Base-by-base conservation (phyloP, 2,113 vertebrate species). In the Perca fluviatilis region DNA sequence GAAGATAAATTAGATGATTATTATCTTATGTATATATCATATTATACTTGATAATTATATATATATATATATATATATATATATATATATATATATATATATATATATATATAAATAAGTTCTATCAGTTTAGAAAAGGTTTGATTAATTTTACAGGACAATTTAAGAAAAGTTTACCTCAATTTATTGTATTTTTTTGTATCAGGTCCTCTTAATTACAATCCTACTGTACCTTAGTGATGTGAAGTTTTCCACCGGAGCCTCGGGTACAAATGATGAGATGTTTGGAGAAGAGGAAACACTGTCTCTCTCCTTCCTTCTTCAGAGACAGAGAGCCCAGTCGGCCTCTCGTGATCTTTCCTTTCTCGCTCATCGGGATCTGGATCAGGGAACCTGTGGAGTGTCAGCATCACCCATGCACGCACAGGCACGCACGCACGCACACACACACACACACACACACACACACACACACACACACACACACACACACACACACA, bases 231-330 rank as follows among this genome's bases (percentile, higher is more conserved):
- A 99, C 98, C 97, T 99, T 99, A 21, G 97, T 99, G 67, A 99
- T 95, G 89, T 99, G 98, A 54, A 99, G 96, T 77, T 99, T 99
- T 0, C 97, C 97, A 0, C 98, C 98, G 0, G 98, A 99, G 77
- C 98, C 97, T 18, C 98, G 85, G 54, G 98, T 98, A 80, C 98
- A 99, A 91, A 99, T 97, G 87, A 99, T 98, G 33, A 99, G 89
- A 85, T 99, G 98, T 86, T 99, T 99, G 90, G 98, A 98, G 93
- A 99, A 99, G 36, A 99, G 96, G 94, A 99, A 99, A 89, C 98
- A 99, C 81, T 99, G 98, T 23, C 97, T 94, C 91, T 99, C 98
- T 0, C 98, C 98, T 86, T 99, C 98, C 83, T 99, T 99, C 88
- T 95, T 90, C 47, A 99, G 95, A n/a, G 98, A 99, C 69, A 99